A percentile compares a stretch with the other conserved stretches of the same genome.
Conservation (phyloP, 2,888 invertebrate genomes). For the Muscina levida region DNA sequence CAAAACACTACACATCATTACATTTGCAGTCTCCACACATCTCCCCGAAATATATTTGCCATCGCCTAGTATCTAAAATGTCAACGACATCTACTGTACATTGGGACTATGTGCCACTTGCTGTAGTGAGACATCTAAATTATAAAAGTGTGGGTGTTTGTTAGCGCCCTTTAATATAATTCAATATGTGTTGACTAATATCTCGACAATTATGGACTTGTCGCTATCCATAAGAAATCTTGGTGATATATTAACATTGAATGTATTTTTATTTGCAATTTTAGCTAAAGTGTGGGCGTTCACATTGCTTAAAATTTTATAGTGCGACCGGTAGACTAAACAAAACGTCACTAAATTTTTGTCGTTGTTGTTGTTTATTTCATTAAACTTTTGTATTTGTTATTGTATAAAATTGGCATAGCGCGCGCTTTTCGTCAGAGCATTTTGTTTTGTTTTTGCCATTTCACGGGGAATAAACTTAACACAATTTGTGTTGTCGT, state of each 20-base stretch:
- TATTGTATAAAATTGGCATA: not conserved
- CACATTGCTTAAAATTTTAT: no score
- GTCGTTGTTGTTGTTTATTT: not conserved
- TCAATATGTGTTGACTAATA: conserved; percentile 55
- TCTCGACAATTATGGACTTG: not conserved
- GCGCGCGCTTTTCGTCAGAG: conserved; percentile 8
- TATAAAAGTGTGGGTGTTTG: conserved; percentile 16
- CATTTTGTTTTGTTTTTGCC: not conserved
- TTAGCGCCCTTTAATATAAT: conserved; percentile 45
- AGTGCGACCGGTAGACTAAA: no score
- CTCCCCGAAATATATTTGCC: no score
- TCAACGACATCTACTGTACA: no score
- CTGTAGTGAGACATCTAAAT: no score
- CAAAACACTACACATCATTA: not conserved
- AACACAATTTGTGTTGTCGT: conserved; percentile 49
- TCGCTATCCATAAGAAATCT: not conserved
- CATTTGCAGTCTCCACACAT: not conserved
- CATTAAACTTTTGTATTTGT: not conserved
- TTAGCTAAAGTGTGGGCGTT: conserved; percentile 50
- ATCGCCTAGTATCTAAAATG: not conserved
- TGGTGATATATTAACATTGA: not conserved
- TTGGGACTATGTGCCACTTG: no score
- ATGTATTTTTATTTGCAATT: not conserved
- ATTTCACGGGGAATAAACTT: not conserved
- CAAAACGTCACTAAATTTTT: not conserved